Evolutionary conservation across 2,888 invertebrate species (phyloP).

Genomic region (Dynastes tityus): DNA sequence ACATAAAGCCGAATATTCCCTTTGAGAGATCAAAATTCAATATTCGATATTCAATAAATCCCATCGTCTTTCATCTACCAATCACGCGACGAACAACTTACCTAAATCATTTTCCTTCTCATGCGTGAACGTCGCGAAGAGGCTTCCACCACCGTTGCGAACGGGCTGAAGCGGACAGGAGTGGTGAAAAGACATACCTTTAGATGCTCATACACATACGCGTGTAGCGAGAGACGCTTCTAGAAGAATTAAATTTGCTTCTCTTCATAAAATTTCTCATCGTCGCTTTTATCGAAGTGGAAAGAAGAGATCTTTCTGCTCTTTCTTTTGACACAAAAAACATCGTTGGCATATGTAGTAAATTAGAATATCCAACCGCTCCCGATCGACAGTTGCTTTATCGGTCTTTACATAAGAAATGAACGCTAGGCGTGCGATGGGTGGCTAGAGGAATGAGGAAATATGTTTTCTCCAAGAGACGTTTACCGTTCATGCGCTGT

Average conservation of each 20-base stretch:
- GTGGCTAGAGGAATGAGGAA: too few relatives aligned
- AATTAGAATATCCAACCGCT: too few relatives aligned
- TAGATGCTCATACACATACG: background rate
- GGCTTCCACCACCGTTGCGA: background rate
- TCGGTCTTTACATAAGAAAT: too few relatives aligned
- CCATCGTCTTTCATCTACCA: slow-evolving; percentile 14
- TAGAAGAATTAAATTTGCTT: background rate
- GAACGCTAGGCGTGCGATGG: too few relatives aligned
- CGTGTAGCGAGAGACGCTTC: background rate
- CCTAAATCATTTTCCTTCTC: slow-evolving; percentile 4
- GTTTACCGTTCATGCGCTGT: too few relatives aligned
- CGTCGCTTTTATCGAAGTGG: background rate
- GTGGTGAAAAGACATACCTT: background rate
- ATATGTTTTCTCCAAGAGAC: too few relatives aligned
- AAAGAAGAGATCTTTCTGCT: background rate
- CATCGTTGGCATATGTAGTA: too few relatives aligned
- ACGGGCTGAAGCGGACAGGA: background rate
- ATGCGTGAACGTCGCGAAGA: background rate
- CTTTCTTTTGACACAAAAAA: background rate
- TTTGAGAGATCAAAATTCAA: slow-evolving; percentile 15
- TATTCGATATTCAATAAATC: slow-evolving; percentile 9
- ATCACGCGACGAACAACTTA: slow-evolving; percentile 7
- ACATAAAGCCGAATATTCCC: background rate
- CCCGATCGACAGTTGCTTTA: too few relatives aligned
- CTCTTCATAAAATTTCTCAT: background rate